These are phyloP conservation scores for Bombus vancouverensis DNA, from an alignment of 1,140 invertebrate species.

Conservation along the genomic window DNA sequence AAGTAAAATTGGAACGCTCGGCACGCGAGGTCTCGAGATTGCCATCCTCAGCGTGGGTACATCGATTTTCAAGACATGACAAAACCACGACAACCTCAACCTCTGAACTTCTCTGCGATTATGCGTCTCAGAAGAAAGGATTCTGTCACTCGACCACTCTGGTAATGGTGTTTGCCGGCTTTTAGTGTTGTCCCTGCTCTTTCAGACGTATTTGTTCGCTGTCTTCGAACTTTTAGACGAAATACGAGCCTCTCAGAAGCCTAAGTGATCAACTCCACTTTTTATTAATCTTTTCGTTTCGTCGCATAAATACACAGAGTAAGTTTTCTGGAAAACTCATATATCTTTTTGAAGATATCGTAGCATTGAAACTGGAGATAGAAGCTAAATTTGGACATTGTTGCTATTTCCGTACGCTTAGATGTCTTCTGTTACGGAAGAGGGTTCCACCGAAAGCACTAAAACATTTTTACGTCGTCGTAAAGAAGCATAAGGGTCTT, in stretches of 20 bases:
- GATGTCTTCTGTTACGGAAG: too few species aligned
- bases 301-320: too few species aligned
- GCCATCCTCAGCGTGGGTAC: constrained; percentile 15
- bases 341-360: too few species aligned
- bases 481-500: too few species aligned
- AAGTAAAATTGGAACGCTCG: constrained; percentile 66
- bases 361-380: too few species aligned
- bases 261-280: too few species aligned
- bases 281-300: too few species aligned
- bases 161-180: background rate
- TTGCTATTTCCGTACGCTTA: too few species aligned
- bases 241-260: background rate
- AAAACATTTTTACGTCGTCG: too few species aligned
- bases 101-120: background rate
- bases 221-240: background rate
- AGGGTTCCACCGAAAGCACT: too few species aligned
- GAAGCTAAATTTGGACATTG: too few species aligned
- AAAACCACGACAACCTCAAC: constrained; percentile 6
- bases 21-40: constrained; percentile 60
- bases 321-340: too few species aligned
- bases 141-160: background rate
- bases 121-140: background rate
- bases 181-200: background rate
- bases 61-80: constrained; percentile 30
- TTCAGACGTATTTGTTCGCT: background rate